These are phyloP conservation scores for Limnephilus lunatus DNA, from an alignment of 2,888 invertebrate genomes.

Conservation along the genomic window DNA sequence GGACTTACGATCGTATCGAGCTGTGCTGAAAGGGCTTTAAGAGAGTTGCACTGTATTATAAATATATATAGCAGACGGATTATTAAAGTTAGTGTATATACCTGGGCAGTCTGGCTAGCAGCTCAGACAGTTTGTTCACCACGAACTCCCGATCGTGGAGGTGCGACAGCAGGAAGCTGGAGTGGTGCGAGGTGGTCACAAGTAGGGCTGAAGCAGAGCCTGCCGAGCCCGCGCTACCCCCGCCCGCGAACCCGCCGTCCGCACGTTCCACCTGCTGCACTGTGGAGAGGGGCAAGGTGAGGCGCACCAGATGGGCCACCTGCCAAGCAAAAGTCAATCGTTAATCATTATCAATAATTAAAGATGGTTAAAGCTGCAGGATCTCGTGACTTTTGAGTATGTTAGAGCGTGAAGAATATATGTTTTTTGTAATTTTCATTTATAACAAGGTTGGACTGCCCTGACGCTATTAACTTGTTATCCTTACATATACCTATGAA, in stretches of 20 bases:
- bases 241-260: conserved; percentile 81
- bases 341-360: not conserved
- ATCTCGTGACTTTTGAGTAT: too few species aligned
- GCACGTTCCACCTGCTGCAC: conserved; percentile 88
- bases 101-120: conserved; percentile 84
- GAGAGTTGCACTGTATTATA: not conserved
- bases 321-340: conserved; percentile 69
- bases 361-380: too few species aligned
- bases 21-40: too few species aligned
- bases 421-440: too few species aligned
- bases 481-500: too few species aligned
- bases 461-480: too few species aligned
- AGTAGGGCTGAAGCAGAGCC: conserved; percentile 80
- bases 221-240: conserved; percentile 76
- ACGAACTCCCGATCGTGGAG: conserved; percentile 93
- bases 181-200: conserved; percentile 88
- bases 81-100: conserved; percentile 65
- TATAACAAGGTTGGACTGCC: too few species aligned
- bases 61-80: not conserved
- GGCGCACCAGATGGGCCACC: conserved; percentile 87
- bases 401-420: not conserved
- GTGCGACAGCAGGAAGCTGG: conserved; percentile 92
- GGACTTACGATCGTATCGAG: too few species aligned
- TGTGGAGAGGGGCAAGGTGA: conserved; percentile 93
- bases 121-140: conserved; percentile 92